Evolutionary conservation across 2,888 invertebrate species (phyloP).

Genomic region (Phytoseiulus persimilis): DNA sequence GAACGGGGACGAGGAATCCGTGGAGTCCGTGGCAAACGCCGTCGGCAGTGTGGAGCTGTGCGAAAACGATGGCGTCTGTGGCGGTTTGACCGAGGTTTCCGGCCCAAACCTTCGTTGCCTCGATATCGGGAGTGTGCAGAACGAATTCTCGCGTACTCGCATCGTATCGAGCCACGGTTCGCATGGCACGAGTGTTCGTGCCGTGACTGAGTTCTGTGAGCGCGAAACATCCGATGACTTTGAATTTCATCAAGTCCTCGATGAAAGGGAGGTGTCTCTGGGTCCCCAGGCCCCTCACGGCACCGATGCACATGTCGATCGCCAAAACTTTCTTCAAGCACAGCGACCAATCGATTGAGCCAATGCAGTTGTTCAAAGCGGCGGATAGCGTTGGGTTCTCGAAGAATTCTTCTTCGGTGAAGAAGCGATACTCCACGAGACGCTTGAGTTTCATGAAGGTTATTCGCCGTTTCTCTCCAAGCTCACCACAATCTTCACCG

Average conservation of each 20-base stretch:
- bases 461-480: constrained; percentile 60
- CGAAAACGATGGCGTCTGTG: constrained; percentile 74
- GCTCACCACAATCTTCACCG: constrained; percentile 55
- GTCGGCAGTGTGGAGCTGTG: constrained; percentile 73
- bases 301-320: constrained; percentile 46
- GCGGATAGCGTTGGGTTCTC: constrained; percentile 44
- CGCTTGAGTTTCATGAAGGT: constrained; percentile 53
- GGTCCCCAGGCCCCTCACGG: constrained; percentile 52
- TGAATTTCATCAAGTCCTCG: constrained; percentile 41
- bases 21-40: constrained; percentile 71
- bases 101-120: constrained; percentile 76
- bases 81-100: constrained; percentile 65
- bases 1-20: constrained; percentile 74
- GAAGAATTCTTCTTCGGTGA: constrained; percentile 51
- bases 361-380: constrained; percentile 42
- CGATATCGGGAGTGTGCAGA: constrained; percentile 65
- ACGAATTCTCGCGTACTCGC: constrained; percentile 63
- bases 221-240: constrained; percentile 63
- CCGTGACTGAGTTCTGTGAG: constrained; percentile 84
- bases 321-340: constrained; percentile 49
- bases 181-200: constrained; percentile 76
- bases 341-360: constrained; percentile 44
- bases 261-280: constrained; percentile 50
- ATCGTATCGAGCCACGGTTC: constrained; percentile 73
- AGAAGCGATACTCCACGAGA: constrained; percentile 60